Evolutionary conservation across 2,888 invertebrate species (phyloP).

Genomic region (Eristalis pertinax): DNA sequence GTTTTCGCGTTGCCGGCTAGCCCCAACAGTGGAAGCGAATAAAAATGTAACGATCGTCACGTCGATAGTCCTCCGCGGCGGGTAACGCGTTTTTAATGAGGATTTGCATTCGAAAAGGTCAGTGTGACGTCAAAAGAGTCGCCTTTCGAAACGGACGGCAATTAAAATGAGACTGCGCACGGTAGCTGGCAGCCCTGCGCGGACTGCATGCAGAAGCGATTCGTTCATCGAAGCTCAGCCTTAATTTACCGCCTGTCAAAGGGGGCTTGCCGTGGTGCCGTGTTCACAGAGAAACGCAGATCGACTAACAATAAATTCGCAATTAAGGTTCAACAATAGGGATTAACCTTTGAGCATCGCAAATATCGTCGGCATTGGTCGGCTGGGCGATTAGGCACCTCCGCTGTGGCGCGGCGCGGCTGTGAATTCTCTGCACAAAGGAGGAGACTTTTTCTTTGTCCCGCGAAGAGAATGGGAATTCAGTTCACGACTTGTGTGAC

Average conservation of each 20-base stretch:
- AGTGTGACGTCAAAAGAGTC: conserved; percentile 27
- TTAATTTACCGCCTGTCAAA: conserved; percentile 58
- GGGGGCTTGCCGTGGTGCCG: conserved; percentile 8
- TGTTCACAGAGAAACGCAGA: neutral
- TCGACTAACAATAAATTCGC: conserved; percentile 54
- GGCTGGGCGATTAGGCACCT: conserved; percentile 1
- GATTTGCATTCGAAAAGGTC: conserved; percentile 58
- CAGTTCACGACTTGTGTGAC: conserved; percentile 21
- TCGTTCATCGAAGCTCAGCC: conserved; percentile 41
- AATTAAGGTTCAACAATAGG: conserved; percentile 65
- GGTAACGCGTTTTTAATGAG: conserved; percentile 54
- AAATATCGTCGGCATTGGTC: conserved; percentile 34
- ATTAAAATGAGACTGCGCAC: conserved; percentile 50
- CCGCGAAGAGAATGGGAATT: conserved; percentile 47
- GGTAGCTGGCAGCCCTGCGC: neutral
- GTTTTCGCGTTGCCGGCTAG: neutral
- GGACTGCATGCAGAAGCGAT: conserved; percentile 20
- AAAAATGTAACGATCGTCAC: conserved; percentile 52
- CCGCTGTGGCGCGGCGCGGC: neutral
- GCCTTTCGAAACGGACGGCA: conserved; percentile 33
- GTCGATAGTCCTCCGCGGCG: conserved; percentile 40
- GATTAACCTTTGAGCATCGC: conserved; percentile 59
- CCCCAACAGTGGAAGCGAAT: conserved; percentile 2
- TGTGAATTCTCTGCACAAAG: conserved; percentile 13
- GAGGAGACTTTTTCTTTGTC: conserved; percentile 53